Conservation (phyloP, 2,113 vertebrate genomes). For the Phrynosoma blainvillii region DNA sequence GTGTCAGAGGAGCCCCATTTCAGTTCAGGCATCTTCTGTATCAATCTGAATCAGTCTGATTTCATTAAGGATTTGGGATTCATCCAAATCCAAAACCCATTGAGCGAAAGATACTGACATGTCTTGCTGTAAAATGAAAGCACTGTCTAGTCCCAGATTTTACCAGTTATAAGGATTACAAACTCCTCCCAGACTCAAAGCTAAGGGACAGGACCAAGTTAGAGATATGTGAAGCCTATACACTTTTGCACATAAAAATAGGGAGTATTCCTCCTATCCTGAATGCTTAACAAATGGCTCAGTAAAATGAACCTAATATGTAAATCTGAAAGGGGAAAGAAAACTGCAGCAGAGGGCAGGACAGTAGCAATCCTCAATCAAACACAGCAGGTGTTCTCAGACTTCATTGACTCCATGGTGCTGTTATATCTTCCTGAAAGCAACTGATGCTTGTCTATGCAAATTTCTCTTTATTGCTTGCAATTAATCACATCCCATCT, state of each 20-base stretch:
- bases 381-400: slow-evolving; percentile 36
- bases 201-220: neutral
- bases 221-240: neutral
- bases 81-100: neutral
- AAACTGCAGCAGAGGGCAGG: neutral
- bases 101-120: neutral
- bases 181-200: neutral
- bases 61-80: neutral
- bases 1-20: too few relatives aligned
- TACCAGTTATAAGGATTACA: neutral
- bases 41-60: neutral
- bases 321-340: slow-evolving; percentile 11
- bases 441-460: slow-evolving; percentile 29
- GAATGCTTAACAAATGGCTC: slow-evolving; percentile 7
- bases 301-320: slow-evolving; percentile 5
- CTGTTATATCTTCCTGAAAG: slow-evolving; percentile 20
- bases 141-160: neutral
- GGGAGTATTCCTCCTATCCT: neutral
- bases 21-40: too few relatives aligned
- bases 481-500: slow-evolving; percentile 32
- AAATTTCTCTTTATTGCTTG: slow-evolving; percentile 30
- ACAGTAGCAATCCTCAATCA: slow-evolving; percentile 2
- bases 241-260: neutral
- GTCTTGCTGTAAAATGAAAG: neutral
- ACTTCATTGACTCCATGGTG: slow-evolving; percentile 30